Conservation (phyloP, 2,797 vertebrate genomes). For the Philypnodon macrostomus region DNA sequence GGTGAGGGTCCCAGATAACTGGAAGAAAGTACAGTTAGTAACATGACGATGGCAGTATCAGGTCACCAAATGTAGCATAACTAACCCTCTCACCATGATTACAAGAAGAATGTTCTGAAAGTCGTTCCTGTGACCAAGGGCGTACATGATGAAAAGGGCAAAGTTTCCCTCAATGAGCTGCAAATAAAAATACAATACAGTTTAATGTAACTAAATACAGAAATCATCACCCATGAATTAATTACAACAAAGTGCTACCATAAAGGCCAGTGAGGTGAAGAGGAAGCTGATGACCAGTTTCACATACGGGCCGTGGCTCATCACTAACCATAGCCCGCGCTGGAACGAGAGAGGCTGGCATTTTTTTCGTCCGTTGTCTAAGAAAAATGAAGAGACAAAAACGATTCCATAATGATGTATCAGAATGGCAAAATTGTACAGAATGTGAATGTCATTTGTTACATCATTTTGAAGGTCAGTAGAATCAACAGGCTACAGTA, state of each 20-base stretch:
- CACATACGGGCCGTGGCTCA: constrained; percentile 85
- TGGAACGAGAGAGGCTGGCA: constrained; percentile 76
- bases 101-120: constrained; percentile 93
- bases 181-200: constrained; percentile 6
- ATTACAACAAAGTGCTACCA: constrained; percentile 75
- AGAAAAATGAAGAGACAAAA: constrained; percentile 2
- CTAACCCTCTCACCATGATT: constrained; percentile 93
- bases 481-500: too few relatives aligned
- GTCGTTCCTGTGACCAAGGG: constrained; percentile 85
- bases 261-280: constrained; percentile 92
- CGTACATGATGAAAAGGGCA: constrained; percentile 91
- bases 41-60: too few relatives aligned
- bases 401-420: neutral
- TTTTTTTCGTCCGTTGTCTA: constrained; percentile 72
- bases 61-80: too few relatives aligned
- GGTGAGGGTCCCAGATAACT: constrained; percentile 87
- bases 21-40: constrained; percentile 13
- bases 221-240: neutral
- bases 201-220: neutral
- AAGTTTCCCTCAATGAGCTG: constrained; percentile 95
- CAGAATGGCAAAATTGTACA: neutral
- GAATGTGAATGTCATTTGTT: neutral
- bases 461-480: too few relatives aligned
- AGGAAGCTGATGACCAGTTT: constrained; percentile 90
- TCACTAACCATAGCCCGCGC: constrained; percentile 84